Evolutionary conservation across 2,113 vertebrate species (phyloP).

Genomic region (Montifringilla adamsi): DNA sequence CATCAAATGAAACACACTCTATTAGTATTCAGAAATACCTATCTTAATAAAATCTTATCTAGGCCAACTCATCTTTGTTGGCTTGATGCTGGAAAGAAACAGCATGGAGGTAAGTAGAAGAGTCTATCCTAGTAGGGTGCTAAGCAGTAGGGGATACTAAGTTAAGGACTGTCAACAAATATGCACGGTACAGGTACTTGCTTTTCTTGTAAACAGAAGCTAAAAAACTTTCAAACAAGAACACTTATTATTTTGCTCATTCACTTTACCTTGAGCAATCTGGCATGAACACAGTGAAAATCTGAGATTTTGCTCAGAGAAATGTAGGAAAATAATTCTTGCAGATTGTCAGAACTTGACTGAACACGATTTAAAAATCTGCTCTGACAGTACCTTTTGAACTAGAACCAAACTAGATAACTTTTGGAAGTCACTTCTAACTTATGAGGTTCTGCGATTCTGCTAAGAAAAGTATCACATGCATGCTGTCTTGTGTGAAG

Average conservation of each 20-base stretch:
- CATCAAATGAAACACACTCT: background rate
- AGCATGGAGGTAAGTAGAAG: background rate
- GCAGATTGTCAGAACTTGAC: background rate
- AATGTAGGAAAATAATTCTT: background rate
- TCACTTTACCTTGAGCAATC: background rate
- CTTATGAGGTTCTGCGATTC: background rate
- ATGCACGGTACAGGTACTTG: fast-evolving
- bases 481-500: background rate
- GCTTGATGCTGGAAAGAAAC: background rate
- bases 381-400: background rate
- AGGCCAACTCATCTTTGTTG: background rate
- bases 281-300: background rate
- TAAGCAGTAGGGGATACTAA: background rate
- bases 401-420: background rate
- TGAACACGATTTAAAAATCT: background rate
- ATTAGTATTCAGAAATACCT: background rate
- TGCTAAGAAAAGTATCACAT: background rate
- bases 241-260: background rate
- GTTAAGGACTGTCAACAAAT: background rate
- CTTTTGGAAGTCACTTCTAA: background rate
- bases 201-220: background rate
- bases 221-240: background rate
- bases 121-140: background rate
- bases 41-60: background rate
- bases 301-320: background rate